Evolutionary conservation across 92 coral and sea anemone species (phyloP).

Genomic region (Heliopora coerulea): DNA sequence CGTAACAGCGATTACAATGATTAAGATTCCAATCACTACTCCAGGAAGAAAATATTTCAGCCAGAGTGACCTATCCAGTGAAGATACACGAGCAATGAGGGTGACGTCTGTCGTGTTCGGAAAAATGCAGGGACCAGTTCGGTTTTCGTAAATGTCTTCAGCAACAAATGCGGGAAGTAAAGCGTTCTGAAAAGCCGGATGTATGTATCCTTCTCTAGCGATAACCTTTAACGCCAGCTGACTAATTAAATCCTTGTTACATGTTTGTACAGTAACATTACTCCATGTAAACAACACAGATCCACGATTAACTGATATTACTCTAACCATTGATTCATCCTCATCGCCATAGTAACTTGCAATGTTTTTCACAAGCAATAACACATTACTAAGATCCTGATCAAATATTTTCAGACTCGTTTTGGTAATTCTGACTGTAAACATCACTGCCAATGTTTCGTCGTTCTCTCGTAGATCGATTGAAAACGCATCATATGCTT

Average conservation of each 20-base stretch:
- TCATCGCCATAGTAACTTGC: constrained; percentile 65
- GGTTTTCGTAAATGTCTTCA: constrained; percentile 48
- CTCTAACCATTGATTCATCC: constrained; percentile 56
- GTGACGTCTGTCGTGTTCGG: constrained; percentile 51
- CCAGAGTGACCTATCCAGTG: constrained; percentile 63
- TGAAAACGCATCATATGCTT: constrained; percentile 71
- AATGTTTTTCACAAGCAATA: constrained; percentile 59
- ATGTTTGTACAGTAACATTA: constrained; percentile 77
- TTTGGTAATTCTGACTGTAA: constrained; percentile 54
- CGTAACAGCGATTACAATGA: constrained; percentile 63
- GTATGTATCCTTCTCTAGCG: constrained; percentile 59
- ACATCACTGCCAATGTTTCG: constrained; percentile 57
- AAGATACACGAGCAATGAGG: constrained; percentile 47
- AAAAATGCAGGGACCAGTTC: constrained; percentile 70
- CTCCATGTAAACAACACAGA: constrained; percentile 87
- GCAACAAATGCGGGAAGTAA: constrained; percentile 65
- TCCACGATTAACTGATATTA: constrained; percentile 57
- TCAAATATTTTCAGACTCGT: constrained; percentile 36
- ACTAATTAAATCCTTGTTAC: constrained; percentile 62
- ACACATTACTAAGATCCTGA: constrained; percentile 62
- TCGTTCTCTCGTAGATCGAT: background rate
- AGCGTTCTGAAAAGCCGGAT: constrained; percentile 54
- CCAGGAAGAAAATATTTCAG: constrained; percentile 83
- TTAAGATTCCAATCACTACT: constrained; percentile 55
- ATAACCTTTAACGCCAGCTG: constrained; percentile 57